Evolutionary conservation across 2,113 vertebrate genomes (phyloP), one percentile per base, ranked within the genome.

Genomic region (Cheirogaleus medius): DNA sequence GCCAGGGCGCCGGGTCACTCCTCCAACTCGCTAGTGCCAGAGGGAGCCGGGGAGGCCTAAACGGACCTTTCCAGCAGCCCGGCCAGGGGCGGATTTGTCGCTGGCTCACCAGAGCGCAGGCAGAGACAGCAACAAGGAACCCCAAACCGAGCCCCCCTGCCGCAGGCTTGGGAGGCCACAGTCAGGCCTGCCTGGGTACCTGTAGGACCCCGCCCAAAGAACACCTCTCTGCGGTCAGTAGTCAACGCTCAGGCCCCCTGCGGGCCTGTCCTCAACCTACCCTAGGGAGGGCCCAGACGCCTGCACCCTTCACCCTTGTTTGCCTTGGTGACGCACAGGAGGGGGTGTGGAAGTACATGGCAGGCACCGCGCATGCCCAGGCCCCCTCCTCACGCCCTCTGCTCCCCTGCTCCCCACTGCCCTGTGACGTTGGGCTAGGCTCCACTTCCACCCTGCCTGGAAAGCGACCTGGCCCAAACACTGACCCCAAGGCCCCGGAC

Each of bases 211-310:
- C 15, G 0, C 71, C 63, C 37, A 3, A n/a, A 58, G 15, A 76
- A 25, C 54, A 64, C 52, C 25, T 44, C 69, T 37, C 42, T 13
- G 74, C 29, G 34, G 74, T 34, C 34, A 12, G 23, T 18, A 2
- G 52, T 1, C 52, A 13, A 2, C 0, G 0, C 29, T 66, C 44
- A 1, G 81, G 32, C 84, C 14, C 1, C 63, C 44, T 54, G 52
- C 21, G 2, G 63, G 13, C 47, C 58, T 21, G n/a, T 49, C 63
- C 29, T n/a, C 32, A 23, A 34, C 37, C 39, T 37, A 42, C 13
- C 47, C 10, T 0, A 0, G 12, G 0, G 2, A 5, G 4, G 49
- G 34, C 37, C 14, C n/a, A 10, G 34, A 34, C 37, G 23, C 9
- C 4, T 11, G 3, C 32, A 2, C 8, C 39, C 54, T 32, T 17